A percentile compares a stretch with the other conserved stretches of the same genome.
phyloP scores from a whole-genome alignment of 2,797 vertebrate species.

The Myotis vivesi region DNA sequence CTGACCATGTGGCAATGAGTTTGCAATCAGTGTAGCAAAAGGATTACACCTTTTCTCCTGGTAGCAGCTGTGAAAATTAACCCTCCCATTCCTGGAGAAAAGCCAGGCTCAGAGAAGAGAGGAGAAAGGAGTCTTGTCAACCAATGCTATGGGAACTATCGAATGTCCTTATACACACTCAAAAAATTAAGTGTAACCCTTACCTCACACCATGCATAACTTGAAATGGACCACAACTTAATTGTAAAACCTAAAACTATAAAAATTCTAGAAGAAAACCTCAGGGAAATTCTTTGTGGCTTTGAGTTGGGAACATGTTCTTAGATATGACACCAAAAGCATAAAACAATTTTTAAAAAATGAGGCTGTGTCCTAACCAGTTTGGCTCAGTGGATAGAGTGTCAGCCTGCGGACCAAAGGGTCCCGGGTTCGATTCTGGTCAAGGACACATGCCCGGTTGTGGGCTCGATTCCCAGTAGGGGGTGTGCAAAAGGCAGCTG shows the following conservation, averaged over 20 bases:
- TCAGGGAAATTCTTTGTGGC: background rate
- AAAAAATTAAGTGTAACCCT: background rate
- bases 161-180: background rate
- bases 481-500: too few species aligned
- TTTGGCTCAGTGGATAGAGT: too few species aligned
- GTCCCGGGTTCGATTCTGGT: too few species aligned
- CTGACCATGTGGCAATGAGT: background rate
- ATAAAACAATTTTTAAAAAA: background rate
- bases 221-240: background rate
- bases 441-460: too few species aligned
- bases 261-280: background rate
- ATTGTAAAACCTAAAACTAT: background rate
- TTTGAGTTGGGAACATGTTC: background rate
- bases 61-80: background rate
- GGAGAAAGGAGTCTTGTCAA: background rate
- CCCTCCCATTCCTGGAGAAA: background rate
- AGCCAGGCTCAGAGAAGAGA: background rate
- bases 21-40: background rate
- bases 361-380: too few species aligned
- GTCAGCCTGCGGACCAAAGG: too few species aligned
- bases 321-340: background rate
- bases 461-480: too few species aligned
- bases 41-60: background rate
- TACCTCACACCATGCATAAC: background rate
- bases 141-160: background rate